Evolutionary conservation across 2,113 vertebrate genomes (phyloP).

Genomic region (Alligator mississippiensis): DNA sequence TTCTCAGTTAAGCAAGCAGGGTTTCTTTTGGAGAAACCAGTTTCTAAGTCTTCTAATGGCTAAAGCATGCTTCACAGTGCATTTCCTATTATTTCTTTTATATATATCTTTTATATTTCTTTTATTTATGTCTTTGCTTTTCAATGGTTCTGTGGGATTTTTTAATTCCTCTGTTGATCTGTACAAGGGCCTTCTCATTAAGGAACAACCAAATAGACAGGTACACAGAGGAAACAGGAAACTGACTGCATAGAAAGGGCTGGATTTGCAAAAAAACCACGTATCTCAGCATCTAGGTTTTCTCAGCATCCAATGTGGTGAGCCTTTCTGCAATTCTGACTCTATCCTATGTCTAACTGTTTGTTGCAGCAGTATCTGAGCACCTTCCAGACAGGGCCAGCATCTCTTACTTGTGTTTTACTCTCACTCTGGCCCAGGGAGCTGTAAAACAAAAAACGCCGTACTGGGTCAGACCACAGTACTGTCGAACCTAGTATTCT

Average conservation of each 20-base stretch:
- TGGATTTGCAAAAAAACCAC: rapidly evolving
- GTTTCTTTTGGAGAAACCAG: neutral
- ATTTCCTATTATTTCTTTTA: neutral
- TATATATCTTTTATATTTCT: neutral
- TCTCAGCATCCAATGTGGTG: neutral
- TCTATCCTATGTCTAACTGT: too few relatives aligned
- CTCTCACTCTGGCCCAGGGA: neutral
- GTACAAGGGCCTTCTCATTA: neutral
- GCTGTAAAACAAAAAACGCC: neutral
- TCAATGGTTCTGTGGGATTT: neutral
- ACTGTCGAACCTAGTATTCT: too few relatives aligned
- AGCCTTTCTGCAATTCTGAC: neutral
- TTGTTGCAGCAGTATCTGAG: neutral
- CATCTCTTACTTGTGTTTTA: neutral
- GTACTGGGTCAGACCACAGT: too few relatives aligned
- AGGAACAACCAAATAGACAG: neutral
- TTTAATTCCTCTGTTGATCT: neutral
- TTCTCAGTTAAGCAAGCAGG: neutral
- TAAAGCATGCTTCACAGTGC: neutral
- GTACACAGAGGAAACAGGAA: neutral
- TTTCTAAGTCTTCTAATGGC: neutral
- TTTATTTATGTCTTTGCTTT: too few relatives aligned
- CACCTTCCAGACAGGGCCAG: neutral
- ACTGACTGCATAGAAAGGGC: neutral
- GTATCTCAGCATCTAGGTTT: too few relatives aligned